Evolutionary conservation across 1,140 invertebrate species (phyloP).

Genomic region (Drosophila leontia): DNA sequence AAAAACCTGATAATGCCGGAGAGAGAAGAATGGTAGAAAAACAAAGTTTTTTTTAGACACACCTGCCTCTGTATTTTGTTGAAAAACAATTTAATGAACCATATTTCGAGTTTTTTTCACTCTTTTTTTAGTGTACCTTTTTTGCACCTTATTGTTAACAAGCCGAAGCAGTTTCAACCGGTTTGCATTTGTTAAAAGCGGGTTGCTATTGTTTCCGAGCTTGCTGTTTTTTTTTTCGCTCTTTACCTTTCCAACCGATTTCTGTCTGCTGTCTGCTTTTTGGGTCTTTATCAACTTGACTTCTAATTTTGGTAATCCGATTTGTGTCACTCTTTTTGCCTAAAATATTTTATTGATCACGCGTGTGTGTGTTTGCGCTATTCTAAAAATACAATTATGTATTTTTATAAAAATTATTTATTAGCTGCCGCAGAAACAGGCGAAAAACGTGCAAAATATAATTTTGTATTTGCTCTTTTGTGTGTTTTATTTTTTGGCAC

Average conservation of each 20-base stretch:
- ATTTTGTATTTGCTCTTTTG: slow-evolving; percentile 15
- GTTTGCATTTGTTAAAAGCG: slow-evolving; percentile 44
- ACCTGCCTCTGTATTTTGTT: slow-evolving; percentile 16
- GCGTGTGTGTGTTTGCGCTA: neutral
- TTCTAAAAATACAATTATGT: slow-evolving; percentile 38
- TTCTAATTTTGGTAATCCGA: slow-evolving; percentile 47
- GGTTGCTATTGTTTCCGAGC: slow-evolving; percentile 21
- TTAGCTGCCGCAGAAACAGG: slow-evolving; percentile 21
- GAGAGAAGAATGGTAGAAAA: slow-evolving; percentile 8
- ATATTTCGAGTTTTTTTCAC: slow-evolving; percentile 9
- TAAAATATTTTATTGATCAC: slow-evolving; percentile 27
- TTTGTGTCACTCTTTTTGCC: slow-evolving; percentile 15
- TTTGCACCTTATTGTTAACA: slow-evolving; percentile 55
- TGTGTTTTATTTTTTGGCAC: slow-evolving; percentile 45
- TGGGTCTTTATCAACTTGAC: slow-evolving; percentile 3
- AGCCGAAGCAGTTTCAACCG: slow-evolving; percentile 34
- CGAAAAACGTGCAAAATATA: slow-evolving; percentile 69
- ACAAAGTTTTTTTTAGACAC: slow-evolving; percentile 3
- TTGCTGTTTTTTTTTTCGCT: slow-evolving; percentile 1
- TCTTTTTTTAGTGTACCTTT: slow-evolving; percentile 2
- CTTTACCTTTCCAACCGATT: slow-evolving; percentile 1
- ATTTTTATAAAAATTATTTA: slow-evolving; percentile 54
- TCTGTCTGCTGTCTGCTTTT: neutral
- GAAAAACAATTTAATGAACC: slow-evolving; percentile 24
- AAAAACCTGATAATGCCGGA: slow-evolving; percentile 17